Conservation (phyloP, 2,797 vertebrate genomes). For the Lacerta agilis region DNA sequence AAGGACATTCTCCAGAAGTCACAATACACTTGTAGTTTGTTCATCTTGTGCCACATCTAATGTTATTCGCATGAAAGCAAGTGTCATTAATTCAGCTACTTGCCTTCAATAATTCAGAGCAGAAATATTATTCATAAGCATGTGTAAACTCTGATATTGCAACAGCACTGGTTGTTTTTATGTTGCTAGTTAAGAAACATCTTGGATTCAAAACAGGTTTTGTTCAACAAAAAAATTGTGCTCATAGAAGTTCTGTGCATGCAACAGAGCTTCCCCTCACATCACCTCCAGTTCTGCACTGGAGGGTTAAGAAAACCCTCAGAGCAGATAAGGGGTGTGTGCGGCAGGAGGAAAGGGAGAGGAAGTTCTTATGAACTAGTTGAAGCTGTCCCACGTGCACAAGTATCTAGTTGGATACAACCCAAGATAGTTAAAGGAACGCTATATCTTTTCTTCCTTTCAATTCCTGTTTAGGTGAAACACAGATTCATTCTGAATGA, state of each 20-base stretch:
- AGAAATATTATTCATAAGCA: neutral
- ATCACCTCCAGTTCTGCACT: too few relatives aligned
- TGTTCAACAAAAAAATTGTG: too few relatives aligned
- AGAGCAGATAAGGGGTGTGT: too few relatives aligned
- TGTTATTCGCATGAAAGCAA: neutral
- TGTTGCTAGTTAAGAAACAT: neutral
- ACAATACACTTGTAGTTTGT: neutral
- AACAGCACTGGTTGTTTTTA: neutral
- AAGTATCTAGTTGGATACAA: too few relatives aligned
- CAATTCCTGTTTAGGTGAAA: neutral
- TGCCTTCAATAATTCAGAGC: neutral
- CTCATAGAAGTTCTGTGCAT: too few relatives aligned
- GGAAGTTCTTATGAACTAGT: too few relatives aligned
- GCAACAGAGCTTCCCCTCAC: too few relatives aligned
- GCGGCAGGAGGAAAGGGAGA: too few relatives aligned
- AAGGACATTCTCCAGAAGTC: neutral
- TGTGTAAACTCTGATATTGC: neutral
- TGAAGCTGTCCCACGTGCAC: too few relatives aligned
- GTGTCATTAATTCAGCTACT: neutral
- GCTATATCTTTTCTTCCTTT: neutral
- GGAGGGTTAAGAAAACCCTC: too few relatives aligned
- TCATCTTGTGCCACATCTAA: too few relatives aligned
- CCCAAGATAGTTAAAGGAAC: neutral
- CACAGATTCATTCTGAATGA: neutral
- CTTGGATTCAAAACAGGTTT: neutral